These are phyloP conservation scores for Ia io DNA, from an alignment of 2,113 vertebrate genomes.

Conservation along the genomic window DNA sequence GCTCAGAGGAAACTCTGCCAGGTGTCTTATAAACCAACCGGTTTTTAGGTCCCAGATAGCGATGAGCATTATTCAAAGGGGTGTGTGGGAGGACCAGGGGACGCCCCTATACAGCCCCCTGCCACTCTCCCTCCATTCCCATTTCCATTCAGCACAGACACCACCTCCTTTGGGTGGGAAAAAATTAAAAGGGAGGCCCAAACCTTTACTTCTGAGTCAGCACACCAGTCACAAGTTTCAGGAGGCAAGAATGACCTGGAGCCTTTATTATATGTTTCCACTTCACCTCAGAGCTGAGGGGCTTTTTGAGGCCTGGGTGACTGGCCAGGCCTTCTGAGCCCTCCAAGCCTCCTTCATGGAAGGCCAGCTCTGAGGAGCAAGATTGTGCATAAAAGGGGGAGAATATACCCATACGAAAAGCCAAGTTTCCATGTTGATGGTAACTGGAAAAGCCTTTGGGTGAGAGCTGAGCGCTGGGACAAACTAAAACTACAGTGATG, in stretches of 20 bases:
- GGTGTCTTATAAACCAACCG: background rate
- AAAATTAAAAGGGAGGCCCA: background rate
- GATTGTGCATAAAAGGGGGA: background rate
- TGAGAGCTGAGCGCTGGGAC: background rate
- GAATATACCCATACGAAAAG: background rate
- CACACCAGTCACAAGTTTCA: background rate
- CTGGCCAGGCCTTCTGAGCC: background rate
- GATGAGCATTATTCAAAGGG: background rate
- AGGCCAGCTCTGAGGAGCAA: background rate
- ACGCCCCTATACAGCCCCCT: background rate
- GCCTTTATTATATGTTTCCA: slow-evolving; percentile 17
- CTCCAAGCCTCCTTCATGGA: background rate
- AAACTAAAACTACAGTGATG: background rate
- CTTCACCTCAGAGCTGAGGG: background rate
- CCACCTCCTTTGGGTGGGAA: background rate
- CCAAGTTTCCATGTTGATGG: slow-evolving; percentile 60
- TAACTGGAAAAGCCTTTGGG: slow-evolving; percentile 36
- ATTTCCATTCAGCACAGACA: background rate
- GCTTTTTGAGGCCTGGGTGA: background rate
- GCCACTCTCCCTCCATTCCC: background rate
- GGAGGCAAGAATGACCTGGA: background rate
- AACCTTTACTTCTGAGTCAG: background rate
- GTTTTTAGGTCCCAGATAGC: background rate
- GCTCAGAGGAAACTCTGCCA: background rate
- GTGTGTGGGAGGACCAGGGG: too few species aligned